Evolutionary conservation across 2,888 invertebrate species (phyloP), one percentile per base, ranked within the genome.

Genomic region (Bimastos eiseni): DNA sequence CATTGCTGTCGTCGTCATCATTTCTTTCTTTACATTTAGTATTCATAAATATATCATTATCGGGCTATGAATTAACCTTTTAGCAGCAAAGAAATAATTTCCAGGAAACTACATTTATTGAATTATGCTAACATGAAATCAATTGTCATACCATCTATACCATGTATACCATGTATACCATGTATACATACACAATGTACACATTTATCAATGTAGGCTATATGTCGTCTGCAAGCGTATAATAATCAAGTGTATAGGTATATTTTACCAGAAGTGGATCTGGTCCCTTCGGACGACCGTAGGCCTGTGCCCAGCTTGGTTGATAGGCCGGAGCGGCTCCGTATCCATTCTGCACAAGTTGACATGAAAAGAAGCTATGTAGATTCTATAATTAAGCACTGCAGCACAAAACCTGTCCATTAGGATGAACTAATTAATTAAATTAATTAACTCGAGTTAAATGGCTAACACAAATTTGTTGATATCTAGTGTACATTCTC

Each of bases 261-360:
- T 70, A n/a, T 70, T 70, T 70, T 88, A 88, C 88, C 88, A 88
- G 36, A 36, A 88, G 36, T 37, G 88, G 88, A 33, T 88, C 88
- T 38, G 88, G 88, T 36, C 88, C 88, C 88, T 88, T 88, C 24
- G 34, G 88, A 24, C 88, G 36, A 34, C 0, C 15, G 88, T 6
- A 88, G 0, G 5, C 33, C 88, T 2, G 1, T 8, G 30, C 6
- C 70, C 70, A n/a, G n/a, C 5, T 70, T 1, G 30, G 49, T 49
- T 8, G 70, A 70, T n/a, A 8, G 70, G n/a, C 70, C 11, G 70
- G n/a, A 19, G 49, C 49, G 11, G 17, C 49, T 2, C n/a, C 70
- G 70, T 70, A n/a, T 70, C 70, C 70, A 70, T 70, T 8, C 11
- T 24, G 4, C 70, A 70, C 55, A 70, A 70, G n/a, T n/a, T 70